Percentiles rank a stretch among this genome's conserved stretches.
phyloP scores from a whole-genome alignment of 2,888 invertebrate genomes.

The Diploptera punctata region DNA sequence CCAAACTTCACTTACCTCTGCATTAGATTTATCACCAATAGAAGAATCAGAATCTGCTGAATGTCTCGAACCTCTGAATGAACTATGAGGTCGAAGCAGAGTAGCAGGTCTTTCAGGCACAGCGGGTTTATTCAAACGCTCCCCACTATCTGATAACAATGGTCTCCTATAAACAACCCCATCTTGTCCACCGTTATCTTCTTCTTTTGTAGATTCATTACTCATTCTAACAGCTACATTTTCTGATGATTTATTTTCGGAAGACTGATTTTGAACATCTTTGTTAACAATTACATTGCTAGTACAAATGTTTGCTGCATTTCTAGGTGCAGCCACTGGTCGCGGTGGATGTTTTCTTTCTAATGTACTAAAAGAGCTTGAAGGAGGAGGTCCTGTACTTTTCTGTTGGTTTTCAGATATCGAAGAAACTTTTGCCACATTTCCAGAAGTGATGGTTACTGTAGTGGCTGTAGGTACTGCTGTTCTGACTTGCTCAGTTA shows the following conservation, averaged over 20 bases:
- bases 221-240: not conserved
- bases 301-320: constrained; percentile 3
- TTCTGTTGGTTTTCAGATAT: not conserved
- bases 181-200: constrained; percentile 54
- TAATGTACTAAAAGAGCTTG: constrained; percentile 40
- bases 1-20: constrained; percentile 26
- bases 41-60: constrained; percentile 27
- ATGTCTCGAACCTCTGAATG: constrained; percentile 34
- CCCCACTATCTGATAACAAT: constrained; percentile 46
- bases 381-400: not conserved
- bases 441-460: not conserved
- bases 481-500: not conserved
- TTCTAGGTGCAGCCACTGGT: constrained; percentile 62
- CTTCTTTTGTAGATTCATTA: not conserved
- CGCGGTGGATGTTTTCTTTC: constrained; percentile 54
- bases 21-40: constrained; percentile 22
- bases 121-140: constrained; percentile 71
- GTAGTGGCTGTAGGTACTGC: not conserved
- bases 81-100: constrained; percentile 60
- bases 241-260: constrained; percentile 46
- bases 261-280: constrained; percentile 47
- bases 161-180: constrained; percentile 56
- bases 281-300: not conserved
- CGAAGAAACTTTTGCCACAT: not conserved
- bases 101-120: constrained; percentile 82